Base-by-base conservation (phyloP, 1,140 invertebrate species). In the Oscheius sp. region DNA sequence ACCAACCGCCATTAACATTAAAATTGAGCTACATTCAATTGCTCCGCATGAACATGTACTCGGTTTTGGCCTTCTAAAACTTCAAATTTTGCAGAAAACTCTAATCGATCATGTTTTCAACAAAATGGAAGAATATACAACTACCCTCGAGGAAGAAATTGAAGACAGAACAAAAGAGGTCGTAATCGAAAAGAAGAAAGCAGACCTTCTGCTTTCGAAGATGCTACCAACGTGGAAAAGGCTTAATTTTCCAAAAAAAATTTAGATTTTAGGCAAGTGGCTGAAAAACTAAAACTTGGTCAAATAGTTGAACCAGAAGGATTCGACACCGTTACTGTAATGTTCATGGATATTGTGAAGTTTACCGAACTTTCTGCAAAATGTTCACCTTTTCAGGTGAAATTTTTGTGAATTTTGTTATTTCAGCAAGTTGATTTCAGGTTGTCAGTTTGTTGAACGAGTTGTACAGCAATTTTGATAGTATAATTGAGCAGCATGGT, bases 371-470 rank as follows among this genome's bases (percentile, higher is more conserved):
- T 0, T 88, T 90, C 77, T 15, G n/a, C 36, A 15, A 75, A 75
- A 42, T 78, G 61, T 32, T 23, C 70, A 4, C 70, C 73, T 13
- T 66, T 78, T 29, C 75, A 90, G 69, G 72, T 72, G n/a, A n/a
- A n/a, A n/a, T n/a, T n/a, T n/a, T n/a, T n/a, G n/a, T n/a, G 20
- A 45, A 13, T n/a, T 45, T n/a, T 13, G 38, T 13, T 45, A 45
- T 55, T n/a, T n/a, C n/a, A n/a, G n/a, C n/a, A n/a, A n/a, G n/a
- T n/a, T n/a, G n/a, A n/a, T n/a, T n/a, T 46, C 20, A 63, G 58
- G 88, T 91, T 0, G 91, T 93, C 0, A 89, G 89, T 10, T 91
- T 90, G 2, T 90, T 94, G 85, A 94, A 94, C 80, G 89, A 90
- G 0, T 89, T 93, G 0, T 93, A 91, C 81, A 90, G 91, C 0